phyloP scores from a whole-genome alignment of 1,140 invertebrate genomes.

The Microplitis demolitor region DNA sequence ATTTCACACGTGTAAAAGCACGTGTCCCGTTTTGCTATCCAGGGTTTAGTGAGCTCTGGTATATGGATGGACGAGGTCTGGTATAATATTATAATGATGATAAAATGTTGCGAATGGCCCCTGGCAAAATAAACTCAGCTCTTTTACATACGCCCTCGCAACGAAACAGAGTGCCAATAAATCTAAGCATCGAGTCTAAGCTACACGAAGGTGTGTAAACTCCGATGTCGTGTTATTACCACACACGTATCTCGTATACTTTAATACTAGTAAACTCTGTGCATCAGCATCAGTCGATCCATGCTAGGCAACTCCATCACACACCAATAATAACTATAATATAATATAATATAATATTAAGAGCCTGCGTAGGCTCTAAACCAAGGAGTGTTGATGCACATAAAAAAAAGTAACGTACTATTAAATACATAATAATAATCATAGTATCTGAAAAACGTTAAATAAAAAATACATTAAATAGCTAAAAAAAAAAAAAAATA shows the following conservation, averaged over 20 bases:
- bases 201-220: slow-evolving; percentile 7
- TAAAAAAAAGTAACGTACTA: too few species aligned
- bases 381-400: too few species aligned
- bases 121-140: slow-evolving; percentile 1
- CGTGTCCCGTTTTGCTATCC: not conserved
- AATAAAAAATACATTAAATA: too few species aligned
- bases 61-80: not conserved
- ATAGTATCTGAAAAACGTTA: too few species aligned
- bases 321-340: too few species aligned
- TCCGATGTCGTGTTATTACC: not conserved
- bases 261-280: not conserved
- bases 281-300: too few species aligned
- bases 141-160: slow-evolving; percentile 15
- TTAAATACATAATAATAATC: too few species aligned
- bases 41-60: not conserved
- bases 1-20: slow-evolving; percentile 5
- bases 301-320: too few species aligned
- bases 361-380: too few species aligned
- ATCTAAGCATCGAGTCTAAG: slow-evolving; percentile 1
- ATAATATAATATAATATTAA: too few species aligned
- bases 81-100: not conserved
- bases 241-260: slow-evolving; percentile 1
- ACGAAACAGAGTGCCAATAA: slow-evolving; percentile 4
- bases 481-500: too few species aligned
- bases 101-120: slow-evolving; percentile 13